Evolutionary conservation across 2,888 invertebrate genomes (phyloP).

Genomic region (Lumbricus terrestris): DNA sequence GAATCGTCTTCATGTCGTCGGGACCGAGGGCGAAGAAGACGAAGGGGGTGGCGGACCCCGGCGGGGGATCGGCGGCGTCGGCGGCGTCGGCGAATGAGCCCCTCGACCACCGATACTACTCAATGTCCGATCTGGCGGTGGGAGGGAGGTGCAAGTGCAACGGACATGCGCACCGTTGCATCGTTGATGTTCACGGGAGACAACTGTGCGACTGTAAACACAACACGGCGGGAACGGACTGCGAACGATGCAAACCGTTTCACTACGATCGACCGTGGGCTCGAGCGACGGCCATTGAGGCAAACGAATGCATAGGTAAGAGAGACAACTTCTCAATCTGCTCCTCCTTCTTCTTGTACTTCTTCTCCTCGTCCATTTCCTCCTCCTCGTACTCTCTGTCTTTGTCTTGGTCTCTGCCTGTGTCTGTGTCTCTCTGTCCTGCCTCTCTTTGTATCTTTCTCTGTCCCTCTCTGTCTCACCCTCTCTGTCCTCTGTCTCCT

Average conservation of each 20-base stretch:
- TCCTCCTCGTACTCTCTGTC: too few relatives aligned
- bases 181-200: slow-evolving; percentile 56
- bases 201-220: slow-evolving; percentile 94
- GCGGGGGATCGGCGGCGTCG: too few relatives aligned
- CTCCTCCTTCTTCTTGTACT: too few relatives aligned
- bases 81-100: slow-evolving; percentile 40
- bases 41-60: slow-evolving; percentile 30
- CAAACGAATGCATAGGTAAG: slow-evolving; percentile 98
- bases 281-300: slow-evolving; percentile 87
- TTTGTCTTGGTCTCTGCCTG: too few relatives aligned
- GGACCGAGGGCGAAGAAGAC: background rate
- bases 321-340: slow-evolving; percentile 1
- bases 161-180: slow-evolving; percentile 91
- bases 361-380: too few relatives aligned
- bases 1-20: slow-evolving; percentile 65
- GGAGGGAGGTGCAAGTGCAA: slow-evolving; percentile 99
- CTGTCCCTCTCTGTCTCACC: too few relatives aligned
- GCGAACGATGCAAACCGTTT: slow-evolving; percentile 96
- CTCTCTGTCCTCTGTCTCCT: too few relatives aligned
- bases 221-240: slow-evolving; percentile 96
- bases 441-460: too few relatives aligned
- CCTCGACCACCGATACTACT: slow-evolving; percentile 57
- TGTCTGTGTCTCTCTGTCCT: too few relatives aligned
- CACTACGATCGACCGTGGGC: slow-evolving; percentile 99
- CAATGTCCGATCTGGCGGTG: slow-evolving; percentile 93